Evolutionary conservation across 2,888 invertebrate genomes (phyloP).

Genomic region (Plagodis dolabraria): DNA sequence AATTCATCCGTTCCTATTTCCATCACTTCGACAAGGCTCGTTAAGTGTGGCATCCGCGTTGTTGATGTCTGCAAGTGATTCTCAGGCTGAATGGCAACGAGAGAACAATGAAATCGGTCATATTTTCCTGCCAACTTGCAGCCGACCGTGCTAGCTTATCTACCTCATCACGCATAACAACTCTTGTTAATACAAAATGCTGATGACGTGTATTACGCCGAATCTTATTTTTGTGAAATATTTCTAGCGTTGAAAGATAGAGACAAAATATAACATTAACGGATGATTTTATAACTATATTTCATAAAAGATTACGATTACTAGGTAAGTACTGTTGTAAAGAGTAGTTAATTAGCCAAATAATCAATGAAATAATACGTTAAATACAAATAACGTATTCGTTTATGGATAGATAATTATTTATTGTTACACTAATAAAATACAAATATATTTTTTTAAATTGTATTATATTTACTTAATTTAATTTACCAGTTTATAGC

Average conservation of each 20-base stretch:
- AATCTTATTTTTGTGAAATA: constrained; percentile 71
- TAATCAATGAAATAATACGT: constrained; percentile 3
- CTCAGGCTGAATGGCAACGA: constrained; percentile 73
- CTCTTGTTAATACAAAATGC: constrained; percentile 72
- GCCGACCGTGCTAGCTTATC: constrained; percentile 79
- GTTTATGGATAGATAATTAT: too few relatives aligned
- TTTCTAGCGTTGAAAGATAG: constrained; percentile 49
- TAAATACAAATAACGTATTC: too few relatives aligned
- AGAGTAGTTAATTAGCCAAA: constrained; percentile 33
- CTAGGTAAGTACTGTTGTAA: constrained; percentile 8
- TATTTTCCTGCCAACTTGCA: constrained; percentile 80
- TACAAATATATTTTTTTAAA: too few relatives aligned
- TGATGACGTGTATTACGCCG: constrained; percentile 69
- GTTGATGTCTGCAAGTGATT: constrained; percentile 83
- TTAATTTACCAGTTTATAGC: too few relatives aligned
- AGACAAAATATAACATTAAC: constrained; percentile 41
- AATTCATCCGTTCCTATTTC: constrained; percentile 79
- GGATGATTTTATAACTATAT: constrained; percentile 26
- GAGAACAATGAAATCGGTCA: constrained; percentile 84
- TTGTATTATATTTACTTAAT: too few relatives aligned
- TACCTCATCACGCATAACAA: constrained; percentile 76
- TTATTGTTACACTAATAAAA: too few relatives aligned
- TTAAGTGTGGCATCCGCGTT: constrained; percentile 80
- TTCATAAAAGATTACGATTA: constrained; percentile 32
- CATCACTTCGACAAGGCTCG: constrained; percentile 83